These are phyloP conservation scores for Bombyx huttoni DNA, from an alignment of 2,888 invertebrate genomes.

Conservation along the genomic window DNA sequence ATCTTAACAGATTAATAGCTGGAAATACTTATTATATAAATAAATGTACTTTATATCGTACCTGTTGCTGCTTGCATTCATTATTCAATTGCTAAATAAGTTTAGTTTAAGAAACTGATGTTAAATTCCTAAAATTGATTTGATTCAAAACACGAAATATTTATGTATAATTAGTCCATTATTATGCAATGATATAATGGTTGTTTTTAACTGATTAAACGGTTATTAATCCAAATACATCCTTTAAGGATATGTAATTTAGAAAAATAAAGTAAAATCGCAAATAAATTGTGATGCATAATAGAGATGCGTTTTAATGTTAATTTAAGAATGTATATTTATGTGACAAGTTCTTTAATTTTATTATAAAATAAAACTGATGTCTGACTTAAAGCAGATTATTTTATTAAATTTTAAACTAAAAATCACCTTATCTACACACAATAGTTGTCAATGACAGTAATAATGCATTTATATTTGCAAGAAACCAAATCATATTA, in stretches of 20 bases:
- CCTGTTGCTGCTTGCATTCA: too few species aligned
- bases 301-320: background rate
- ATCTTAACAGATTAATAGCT: too few species aligned
- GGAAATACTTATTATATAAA: too few species aligned
- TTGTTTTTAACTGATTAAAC: constrained; percentile 3
- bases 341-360: too few species aligned
- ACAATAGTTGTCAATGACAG: constrained; percentile 43
- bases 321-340: background rate
- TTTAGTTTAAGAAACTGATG: too few species aligned
- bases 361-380: constrained; percentile 17
- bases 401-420: constrained; percentile 47
- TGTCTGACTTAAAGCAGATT: constrained; percentile 41
- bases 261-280: background rate
- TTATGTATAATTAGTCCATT: too few species aligned
- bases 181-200: background rate
- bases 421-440: constrained; percentile 46
- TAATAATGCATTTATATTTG: constrained; percentile 36
- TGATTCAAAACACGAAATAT: too few species aligned
- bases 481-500: constrained; percentile 41
- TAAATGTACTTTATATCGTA: too few species aligned
- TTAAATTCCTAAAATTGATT: too few species aligned
- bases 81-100: too few species aligned
- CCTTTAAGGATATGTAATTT: background rate
- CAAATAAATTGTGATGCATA: background rate
- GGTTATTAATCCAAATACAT: constrained; percentile 11